phyloP scores from a whole-genome alignment of 2,797 vertebrate species.

The Sparus aurata region DNA sequence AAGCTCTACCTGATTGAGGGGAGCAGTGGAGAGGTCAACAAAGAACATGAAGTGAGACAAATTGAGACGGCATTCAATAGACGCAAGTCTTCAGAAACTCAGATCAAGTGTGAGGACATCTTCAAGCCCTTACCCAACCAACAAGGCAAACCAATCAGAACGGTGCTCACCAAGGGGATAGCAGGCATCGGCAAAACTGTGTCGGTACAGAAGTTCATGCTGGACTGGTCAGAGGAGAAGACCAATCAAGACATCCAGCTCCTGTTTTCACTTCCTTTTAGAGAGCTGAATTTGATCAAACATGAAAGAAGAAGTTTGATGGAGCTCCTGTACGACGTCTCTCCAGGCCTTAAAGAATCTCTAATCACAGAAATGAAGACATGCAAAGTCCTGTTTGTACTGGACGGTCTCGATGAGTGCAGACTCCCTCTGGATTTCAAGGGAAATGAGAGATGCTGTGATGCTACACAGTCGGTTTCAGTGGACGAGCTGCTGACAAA shows the following conservation, averaged over 20 bases:
- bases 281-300: slow-evolving; percentile 50
- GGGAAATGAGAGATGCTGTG: background rate
- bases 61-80: slow-evolving; percentile 23
- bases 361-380: slow-evolving; percentile 16
- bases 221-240: slow-evolving; percentile 48
- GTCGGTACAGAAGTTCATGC: slow-evolving; percentile 33
- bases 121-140: slow-evolving; percentile 23
- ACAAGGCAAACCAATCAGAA: slow-evolving; percentile 5
- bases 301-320: slow-evolving; percentile 17
- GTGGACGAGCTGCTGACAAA: slow-evolving; percentile 59
- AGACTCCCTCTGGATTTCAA: slow-evolving; percentile 46
- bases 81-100: background rate
- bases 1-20: slow-evolving; percentile 28
- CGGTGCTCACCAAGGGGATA: slow-evolving; percentile 46
- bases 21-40: slow-evolving; percentile 32
- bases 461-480: background rate
- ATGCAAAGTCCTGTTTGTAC: slow-evolving; percentile 33
- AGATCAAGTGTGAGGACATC: slow-evolving; percentile 19
- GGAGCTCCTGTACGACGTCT: slow-evolving; percentile 35
- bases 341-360: slow-evolving; percentile 21
- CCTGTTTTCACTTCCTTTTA: slow-evolving; percentile 40
- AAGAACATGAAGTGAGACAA: slow-evolving; percentile 48
- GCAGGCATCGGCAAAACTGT: slow-evolving; percentile 51
- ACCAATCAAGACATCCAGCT: slow-evolving; percentile 41
- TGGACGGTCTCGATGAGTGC: slow-evolving; percentile 56